A percentile compares a stretch with the other conserved stretches of the same genome.
These are phyloP conservation scores for Spodoptera picta DNA, from an alignment of 2,888 invertebrate genomes.

Conservation along the genomic window DNA sequence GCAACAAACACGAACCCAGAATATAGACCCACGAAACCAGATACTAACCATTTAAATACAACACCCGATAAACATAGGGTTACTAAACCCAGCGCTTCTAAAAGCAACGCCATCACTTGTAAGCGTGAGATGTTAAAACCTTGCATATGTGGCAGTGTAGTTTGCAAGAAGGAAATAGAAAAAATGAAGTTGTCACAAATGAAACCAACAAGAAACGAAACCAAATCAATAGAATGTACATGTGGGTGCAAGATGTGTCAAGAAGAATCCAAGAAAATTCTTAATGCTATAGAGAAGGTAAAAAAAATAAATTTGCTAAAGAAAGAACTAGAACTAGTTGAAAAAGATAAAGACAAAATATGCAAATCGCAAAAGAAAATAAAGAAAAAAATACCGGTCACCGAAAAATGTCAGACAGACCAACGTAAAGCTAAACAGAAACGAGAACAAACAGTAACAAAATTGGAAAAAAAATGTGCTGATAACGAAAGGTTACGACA, in stretches of 20 bases:
- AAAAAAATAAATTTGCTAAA: slow-evolving; percentile 20
- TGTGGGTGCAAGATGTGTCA: slow-evolving; percentile 37
- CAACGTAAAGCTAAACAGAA: neutral
- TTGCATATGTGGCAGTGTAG: slow-evolving; percentile 29
- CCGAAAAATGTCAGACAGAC: neutral
- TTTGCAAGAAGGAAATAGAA: slow-evolving; percentile 14
- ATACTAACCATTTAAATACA: neutral
- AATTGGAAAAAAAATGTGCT: neutral
- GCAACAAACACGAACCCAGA: too few species aligned
- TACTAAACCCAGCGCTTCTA: too few species aligned
- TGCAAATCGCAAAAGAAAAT: neutral
- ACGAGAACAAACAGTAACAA: neutral
- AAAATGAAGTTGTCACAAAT: slow-evolving; percentile 21
- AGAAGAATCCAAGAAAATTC: slow-evolving; percentile 24
- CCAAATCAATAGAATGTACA: slow-evolving; percentile 29
- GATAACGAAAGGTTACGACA: neutral
- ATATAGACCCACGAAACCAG: too few species aligned
- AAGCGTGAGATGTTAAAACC: neutral
- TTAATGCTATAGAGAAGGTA: slow-evolving; percentile 21
- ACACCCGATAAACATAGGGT: neutral
- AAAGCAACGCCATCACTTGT: neutral
- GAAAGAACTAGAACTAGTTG: neutral
- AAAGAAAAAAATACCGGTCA: neutral
- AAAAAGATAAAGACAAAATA: neutral
- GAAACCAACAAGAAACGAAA: slow-evolving; percentile 31